Conservation (phyloP, 2,888 invertebrate species). For the Sialis lutaria region DNA sequence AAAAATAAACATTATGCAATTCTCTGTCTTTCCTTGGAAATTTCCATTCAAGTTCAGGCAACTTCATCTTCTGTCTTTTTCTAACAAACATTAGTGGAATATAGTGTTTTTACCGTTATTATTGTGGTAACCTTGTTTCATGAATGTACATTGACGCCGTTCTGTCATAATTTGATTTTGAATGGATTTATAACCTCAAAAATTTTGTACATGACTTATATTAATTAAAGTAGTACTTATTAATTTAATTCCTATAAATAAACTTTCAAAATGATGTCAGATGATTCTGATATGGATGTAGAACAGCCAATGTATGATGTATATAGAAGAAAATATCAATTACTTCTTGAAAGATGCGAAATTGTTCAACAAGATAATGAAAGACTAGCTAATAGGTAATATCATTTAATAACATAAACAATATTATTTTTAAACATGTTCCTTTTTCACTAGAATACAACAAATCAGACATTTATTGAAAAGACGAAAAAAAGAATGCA, state of each 20-base stretch:
- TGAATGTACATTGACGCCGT: too few species aligned
- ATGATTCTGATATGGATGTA: constrained; percentile 39
- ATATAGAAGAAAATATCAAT: constrained; percentile 56
- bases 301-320: constrained; percentile 42
- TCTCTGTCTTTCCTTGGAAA: too few species aligned
- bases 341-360: constrained; percentile 55
- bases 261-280: constrained; percentile 26
- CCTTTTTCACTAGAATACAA: constrained; percentile 36
- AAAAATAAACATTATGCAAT: too few species aligned
- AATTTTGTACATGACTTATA: too few species aligned
- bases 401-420: constrained; percentile 5
- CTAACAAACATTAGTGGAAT: too few species aligned
- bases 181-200: too few species aligned
- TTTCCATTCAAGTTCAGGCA: too few species aligned
- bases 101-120: too few species aligned
- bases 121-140: too few species aligned
- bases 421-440: not conserved
- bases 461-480: constrained; percentile 51
- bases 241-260: not conserved
- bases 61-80: too few species aligned
- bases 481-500: constrained; percentile 48
- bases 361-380: constrained; percentile 62
- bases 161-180: too few species aligned
- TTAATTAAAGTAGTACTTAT: too few species aligned
- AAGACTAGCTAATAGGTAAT: constrained; percentile 45